phyloP scores from a whole-genome alignment of 2,113 vertebrate species.

The Apteryx owenii region DNA sequence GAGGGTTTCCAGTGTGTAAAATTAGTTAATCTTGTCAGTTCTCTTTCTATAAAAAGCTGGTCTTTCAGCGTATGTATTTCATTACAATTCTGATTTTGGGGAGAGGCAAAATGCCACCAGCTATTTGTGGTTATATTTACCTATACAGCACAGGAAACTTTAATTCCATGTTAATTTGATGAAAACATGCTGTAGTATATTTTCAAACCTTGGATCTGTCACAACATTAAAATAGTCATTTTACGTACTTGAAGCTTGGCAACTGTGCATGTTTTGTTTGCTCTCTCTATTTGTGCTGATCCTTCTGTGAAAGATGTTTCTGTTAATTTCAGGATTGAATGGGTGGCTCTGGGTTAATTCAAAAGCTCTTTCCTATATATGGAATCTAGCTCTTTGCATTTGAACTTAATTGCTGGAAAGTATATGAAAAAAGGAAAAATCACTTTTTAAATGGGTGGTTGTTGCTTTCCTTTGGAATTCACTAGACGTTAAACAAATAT shows the following conservation, averaged over 20 bases:
- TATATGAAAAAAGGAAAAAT: not conserved
- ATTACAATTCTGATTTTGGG: not conserved
- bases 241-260: conserved; percentile 19
- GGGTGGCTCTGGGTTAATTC: conserved; percentile 17
- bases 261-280: conserved; percentile 50
- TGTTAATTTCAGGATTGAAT: conserved; percentile 6
- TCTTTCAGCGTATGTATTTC: not conserved
- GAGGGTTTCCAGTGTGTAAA: conserved; percentile 19
- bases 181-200: not conserved
- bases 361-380: not conserved
- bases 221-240: not conserved
- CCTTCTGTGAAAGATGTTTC: conserved; percentile 43
- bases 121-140: conserved; percentile 2
- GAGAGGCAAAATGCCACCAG: conserved; percentile 22
- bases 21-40: conserved; percentile 23
- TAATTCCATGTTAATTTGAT: not conserved
- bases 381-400: conserved; percentile 42
- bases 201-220: conserved; percentile 6
- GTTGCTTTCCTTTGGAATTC: conserved; percentile 33
- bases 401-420: conserved; percentile 32
- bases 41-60: not conserved
- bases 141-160: conserved; percentile 14
- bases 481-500: not conserved
- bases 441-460: not conserved
- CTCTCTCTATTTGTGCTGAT: not conserved